Base-by-base conservation (phyloP, 2,113 vertebrate genomes). In the Orcinus orca region DNA sequence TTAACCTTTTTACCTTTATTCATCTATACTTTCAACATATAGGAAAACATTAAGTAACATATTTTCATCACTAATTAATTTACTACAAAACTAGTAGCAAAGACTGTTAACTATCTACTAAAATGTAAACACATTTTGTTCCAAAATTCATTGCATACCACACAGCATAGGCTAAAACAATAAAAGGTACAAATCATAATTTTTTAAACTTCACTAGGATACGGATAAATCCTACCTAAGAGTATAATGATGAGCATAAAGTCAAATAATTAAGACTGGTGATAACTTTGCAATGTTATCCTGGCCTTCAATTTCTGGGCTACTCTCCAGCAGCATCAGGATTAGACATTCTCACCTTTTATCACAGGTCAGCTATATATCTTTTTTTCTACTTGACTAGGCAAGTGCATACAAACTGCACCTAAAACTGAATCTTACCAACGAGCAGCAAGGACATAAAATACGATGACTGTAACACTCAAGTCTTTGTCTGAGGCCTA, bases 401-500 rank as follows among this genome's bases (percentile, higher is more conserved):
- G 98, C 97, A 98, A 97, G 97, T 76, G 97, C 97, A 97, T 89
- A 98, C 81, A 98, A 98, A 98, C 83, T 97, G 98, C 84, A 98
- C 94, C 96, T 97, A 98, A 98, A 98, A 98, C 23, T n/a, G 38
- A 98, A 77, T 96, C 93, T 97, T 98, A 98, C 96, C 98, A 98
- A 98, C 98, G 88, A 98, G 96, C 94, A 98, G 98, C 98, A 98
- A 98, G 98, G 98, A 98, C 98, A 99, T 98, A 97, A 98, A 98
- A 98, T 98, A 98, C 93, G 82, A 98, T 96, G 44, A 97, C 97
- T 98, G 94, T 97, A 99, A 99, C 99, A 99, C 99, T 99, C 97
- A 97, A 23, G 87, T 97, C 99, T 99, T 99, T 99, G 99, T 99
- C 98, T 98, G n/a, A 84, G 68, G 47, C 20, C 82, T 98, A 99